Conservation (phyloP, 2,888 invertebrate genomes). For the Dasysyrphus albostriatus region DNA sequence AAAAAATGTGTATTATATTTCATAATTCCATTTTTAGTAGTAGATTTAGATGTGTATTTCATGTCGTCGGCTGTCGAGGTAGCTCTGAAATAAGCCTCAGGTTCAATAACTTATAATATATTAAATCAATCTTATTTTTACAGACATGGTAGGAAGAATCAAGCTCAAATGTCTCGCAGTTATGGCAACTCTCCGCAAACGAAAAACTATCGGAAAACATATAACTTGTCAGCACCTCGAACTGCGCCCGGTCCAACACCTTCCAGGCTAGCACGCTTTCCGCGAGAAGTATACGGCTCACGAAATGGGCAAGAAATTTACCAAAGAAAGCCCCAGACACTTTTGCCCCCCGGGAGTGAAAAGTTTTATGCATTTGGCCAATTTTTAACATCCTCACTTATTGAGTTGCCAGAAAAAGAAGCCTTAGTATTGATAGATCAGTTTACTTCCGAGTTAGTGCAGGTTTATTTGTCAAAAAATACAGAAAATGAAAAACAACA, state of each 20-base stretch:
- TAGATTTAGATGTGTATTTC: too few relatives aligned
- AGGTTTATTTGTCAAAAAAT: conserved; percentile 61
- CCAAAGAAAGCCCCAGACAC: conserved; percentile 39
- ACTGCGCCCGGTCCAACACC: not conserved
- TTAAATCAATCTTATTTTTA: conserved; percentile 14
- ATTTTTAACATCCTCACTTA: conserved; percentile 79
- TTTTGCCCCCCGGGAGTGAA: conserved; percentile 59
- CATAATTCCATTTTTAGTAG: too few relatives aligned
- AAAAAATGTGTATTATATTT: too few relatives aligned
- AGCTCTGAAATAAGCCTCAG: too few relatives aligned
- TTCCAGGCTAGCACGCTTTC: conserved; percentile 34
- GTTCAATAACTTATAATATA: not conserved
- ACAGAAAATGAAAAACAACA: conserved; percentile 4
- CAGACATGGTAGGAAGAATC: conserved; percentile 45
- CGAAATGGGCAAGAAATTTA: conserved; percentile 23
- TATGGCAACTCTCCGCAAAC: conserved; percentile 23
- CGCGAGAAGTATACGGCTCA: conserved; percentile 21
- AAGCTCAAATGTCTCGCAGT: conserved; percentile 29
- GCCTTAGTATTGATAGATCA: conserved; percentile 79
- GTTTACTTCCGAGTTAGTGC: conserved; percentile 79
- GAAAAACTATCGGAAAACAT: conserved; percentile 18
- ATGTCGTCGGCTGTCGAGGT: too few relatives aligned
- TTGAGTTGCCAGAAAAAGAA: conserved; percentile 80
- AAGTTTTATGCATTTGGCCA: conserved; percentile 81
- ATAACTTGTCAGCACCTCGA: not conserved